Evolutionary conservation across 2,113 vertebrate genomes (phyloP), one percentile per base, ranked within the genome.

Genomic region (Acrocephalus arundinaceus): DNA sequence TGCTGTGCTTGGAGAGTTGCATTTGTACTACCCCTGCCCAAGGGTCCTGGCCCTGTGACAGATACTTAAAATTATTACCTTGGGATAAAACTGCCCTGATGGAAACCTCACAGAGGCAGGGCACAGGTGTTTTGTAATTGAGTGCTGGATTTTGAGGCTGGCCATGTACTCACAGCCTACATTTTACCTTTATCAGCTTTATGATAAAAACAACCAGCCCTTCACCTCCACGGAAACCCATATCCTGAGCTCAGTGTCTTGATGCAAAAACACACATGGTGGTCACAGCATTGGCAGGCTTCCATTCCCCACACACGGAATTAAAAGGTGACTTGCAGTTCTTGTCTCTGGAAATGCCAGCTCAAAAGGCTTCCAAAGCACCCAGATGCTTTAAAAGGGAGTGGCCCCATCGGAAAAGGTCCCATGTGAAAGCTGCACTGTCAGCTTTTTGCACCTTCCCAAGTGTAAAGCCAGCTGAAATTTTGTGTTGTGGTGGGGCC

Each of bases 241-340:
- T 15, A n/a, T 55, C 33, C 51, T 43, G 15, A 63, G 65, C 35
- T 81, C 57, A 17, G 18, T 25, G 49, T 43, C 46, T 63, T 2
- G 0, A 6, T 24, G 30, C 39, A 30, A 74, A 90, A 63, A 20
- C 33, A 31, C 54, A 74, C 27, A 16, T 1, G 11, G 39, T 37
- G 20, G 28, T 71, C 86, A 49, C 79, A 63, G 13, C 25, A 28
- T 4, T 1, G 1, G 25, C 31, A 63, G 23, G 35, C 37, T 90
- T 65, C 85, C 9, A 1, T 68, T 85, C 49, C 23, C 13, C 39
- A 48, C 62, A 8, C 11, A 14, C n/a, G 62, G 51, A 45, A 65
- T 77, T 54, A 27, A 80, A 95, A 90, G 79, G 46, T 95, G 66
- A 75, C 82, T 90, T 87, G 62, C 72, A 86, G 43, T 58, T 90